Evolutionary conservation across 2,797 vertebrate genomes (phyloP), one percentile per base, ranked within the genome.

Genomic region (Lates japonicus): DNA sequence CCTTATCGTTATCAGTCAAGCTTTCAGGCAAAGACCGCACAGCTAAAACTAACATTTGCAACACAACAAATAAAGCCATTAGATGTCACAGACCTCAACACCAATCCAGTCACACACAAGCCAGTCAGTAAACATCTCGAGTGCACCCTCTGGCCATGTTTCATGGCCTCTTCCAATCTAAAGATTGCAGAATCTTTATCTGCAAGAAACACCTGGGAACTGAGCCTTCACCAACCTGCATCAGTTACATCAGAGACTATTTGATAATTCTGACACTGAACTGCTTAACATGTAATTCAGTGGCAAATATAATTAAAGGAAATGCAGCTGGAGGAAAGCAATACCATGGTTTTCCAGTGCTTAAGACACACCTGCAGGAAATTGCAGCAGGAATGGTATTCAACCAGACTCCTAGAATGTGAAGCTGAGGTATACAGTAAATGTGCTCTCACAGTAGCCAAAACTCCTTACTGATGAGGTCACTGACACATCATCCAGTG

Each of bases 141-240:
- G 77, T 52, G 20, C 64, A 17, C 63, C 81, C 70, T 76, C 66
- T 1, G 62, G 79, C 25, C 54, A 71, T 77, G 85, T 87, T 84
- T 82, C 70, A 78, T 68, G 59, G 58, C 41, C 64, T 65, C 73
- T 17, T 82, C 39, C 69, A 73, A 78, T 78, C 64, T 90, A 74
- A 31, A 89, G 78, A 87, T 79, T 63, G 46, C 75, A 80, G 79
- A 91, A 83, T 77, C 75, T 81, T 88, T 80, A 89, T 89, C 88
- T 75, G 58, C 70, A 74, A 76, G 70, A 73, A 78, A 80, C 85
- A 90, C 84, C 85, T 88, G 85, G 83, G 48, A 74, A 70, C 54
- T 11, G 11, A 42, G 42, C 44, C 65, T 74, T 80, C 19, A 51
- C 64, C 46, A 19, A 73, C 29, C 68, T 55, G 48, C 76, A 70